Conservation (phyloP, 1,140 invertebrate species). For the Plectrocnemia conspersa region DNA sequence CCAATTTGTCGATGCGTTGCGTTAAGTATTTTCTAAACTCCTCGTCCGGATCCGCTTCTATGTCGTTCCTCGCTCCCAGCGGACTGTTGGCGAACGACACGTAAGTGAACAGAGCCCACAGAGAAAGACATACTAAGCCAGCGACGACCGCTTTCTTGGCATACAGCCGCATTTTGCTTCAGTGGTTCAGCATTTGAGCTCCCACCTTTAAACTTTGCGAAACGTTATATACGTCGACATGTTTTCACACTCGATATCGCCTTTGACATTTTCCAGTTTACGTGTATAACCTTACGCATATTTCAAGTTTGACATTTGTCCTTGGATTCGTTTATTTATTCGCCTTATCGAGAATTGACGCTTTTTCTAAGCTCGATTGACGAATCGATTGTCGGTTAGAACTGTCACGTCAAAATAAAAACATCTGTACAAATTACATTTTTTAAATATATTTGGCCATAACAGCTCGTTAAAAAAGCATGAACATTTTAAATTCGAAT, state of each 20-base stretch:
- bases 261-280: background rate
- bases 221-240: background rate
- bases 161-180: constrained; percentile 29
- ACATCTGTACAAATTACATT: constrained; percentile 24
- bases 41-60: background rate
- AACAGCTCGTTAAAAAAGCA: too few species aligned
- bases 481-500: too few species aligned
- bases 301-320: background rate
- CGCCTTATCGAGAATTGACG: constrained; percentile 1
- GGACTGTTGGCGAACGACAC: constrained; percentile 24
- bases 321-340: constrained; percentile 1
- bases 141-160: constrained; percentile 27
- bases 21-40: constrained; percentile 35
- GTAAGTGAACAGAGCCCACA: constrained; percentile 29
- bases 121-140: constrained; percentile 23
- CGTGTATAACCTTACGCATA: constrained; percentile 21
- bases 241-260: background rate
- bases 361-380: background rate
- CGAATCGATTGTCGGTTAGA: constrained; percentile 2
- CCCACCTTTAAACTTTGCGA: background rate
- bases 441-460: too few species aligned
- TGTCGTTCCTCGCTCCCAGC: constrained; percentile 10
- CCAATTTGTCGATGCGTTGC: constrained; percentile 38
- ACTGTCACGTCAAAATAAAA: constrained; percentile 35
- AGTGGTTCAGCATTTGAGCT: background rate